Evolutionary conservation across 2,113 vertebrate species (phyloP).

Genomic region (Nycticryphes semicollaris): DNA sequence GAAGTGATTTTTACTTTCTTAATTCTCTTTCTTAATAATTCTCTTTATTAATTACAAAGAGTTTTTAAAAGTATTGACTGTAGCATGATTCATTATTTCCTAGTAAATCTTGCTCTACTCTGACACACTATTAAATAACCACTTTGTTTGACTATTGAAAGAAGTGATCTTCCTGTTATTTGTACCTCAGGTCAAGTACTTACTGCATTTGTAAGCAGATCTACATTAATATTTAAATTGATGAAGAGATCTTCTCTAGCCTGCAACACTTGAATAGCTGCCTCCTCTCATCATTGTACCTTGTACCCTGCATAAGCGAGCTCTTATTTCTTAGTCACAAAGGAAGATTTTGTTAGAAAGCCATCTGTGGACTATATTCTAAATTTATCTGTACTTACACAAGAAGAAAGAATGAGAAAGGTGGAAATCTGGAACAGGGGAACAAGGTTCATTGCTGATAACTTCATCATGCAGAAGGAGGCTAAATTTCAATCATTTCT

Average conservation of each 20-base stretch:
- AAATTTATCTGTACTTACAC: background rate
- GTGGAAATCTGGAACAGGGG: background rate
- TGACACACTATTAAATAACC: background rate
- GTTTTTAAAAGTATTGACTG: background rate
- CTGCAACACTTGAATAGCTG: background rate
- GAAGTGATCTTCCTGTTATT: background rate
- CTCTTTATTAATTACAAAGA: background rate
- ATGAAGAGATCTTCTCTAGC: background rate
- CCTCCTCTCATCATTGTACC: background rate
- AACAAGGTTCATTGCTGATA: background rate
- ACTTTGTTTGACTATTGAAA: background rate
- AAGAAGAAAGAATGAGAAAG: background rate
- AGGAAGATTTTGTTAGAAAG: background rate
- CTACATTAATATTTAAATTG: background rate
- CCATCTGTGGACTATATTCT: background rate
- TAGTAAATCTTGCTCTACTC: background rate
- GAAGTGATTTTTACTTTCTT: background rate
- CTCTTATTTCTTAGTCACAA: background rate
- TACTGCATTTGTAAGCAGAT: background rate
- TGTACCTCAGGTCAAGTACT: background rate
- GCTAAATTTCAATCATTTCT: background rate
- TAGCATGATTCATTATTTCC: background rate
- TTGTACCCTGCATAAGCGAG: background rate
- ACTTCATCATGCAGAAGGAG: background rate
- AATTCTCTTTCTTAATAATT: background rate